A percentile compares a stretch with the other conserved stretches of the same genome.
These are phyloP conservation scores for Eulithis prunata DNA, from an alignment of 2,888 invertebrate species.

Conservation along the genomic window DNA sequence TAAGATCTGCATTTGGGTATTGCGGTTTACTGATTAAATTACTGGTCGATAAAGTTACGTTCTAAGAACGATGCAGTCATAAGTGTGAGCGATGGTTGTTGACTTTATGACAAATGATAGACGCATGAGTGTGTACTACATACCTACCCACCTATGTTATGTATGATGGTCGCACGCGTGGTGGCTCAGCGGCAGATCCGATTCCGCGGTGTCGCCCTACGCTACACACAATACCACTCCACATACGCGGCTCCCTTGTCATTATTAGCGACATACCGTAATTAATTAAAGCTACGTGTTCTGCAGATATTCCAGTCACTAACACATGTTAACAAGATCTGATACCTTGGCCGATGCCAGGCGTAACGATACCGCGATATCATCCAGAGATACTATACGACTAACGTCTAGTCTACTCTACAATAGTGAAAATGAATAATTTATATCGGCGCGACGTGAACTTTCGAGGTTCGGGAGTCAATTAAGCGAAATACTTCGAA, in stretches of 20 bases:
- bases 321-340: conserved; percentile 68
- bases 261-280: conserved; percentile 68
- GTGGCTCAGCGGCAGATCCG: conserved; percentile 42
- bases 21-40: conserved; percentile 6
- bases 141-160: no score
- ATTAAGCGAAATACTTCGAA: conserved; percentile 70
- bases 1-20: conserved; percentile 11
- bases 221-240: conserved; percentile 48
- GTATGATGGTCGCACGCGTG: conserved; percentile 28
- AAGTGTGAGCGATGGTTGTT: conserved; percentile 45
- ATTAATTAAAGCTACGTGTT: conserved; percentile 68
- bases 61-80: conserved; percentile 36
- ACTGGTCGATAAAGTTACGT: neutral
- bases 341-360: conserved; percentile 50
- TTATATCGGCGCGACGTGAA: conserved; percentile 58
- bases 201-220: conserved; percentile 60
- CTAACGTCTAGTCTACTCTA: conserved; percentile 48
- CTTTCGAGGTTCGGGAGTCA: conserved; percentile 63
- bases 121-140: conserved; percentile 54
- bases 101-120: conserved; percentile 66
- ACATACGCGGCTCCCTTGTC: conserved; percentile 56
- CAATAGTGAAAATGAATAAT: conserved; percentile 65
- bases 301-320: conserved; percentile 60
- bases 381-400: conserved; percentile 51
- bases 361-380: conserved; percentile 57